Percentiles rank a stretch among this genome's conserved stretches.
Evolutionary conservation across 2,113 vertebrate genomes (phyloP).

Genomic region (Actinemys pallida): DNA sequence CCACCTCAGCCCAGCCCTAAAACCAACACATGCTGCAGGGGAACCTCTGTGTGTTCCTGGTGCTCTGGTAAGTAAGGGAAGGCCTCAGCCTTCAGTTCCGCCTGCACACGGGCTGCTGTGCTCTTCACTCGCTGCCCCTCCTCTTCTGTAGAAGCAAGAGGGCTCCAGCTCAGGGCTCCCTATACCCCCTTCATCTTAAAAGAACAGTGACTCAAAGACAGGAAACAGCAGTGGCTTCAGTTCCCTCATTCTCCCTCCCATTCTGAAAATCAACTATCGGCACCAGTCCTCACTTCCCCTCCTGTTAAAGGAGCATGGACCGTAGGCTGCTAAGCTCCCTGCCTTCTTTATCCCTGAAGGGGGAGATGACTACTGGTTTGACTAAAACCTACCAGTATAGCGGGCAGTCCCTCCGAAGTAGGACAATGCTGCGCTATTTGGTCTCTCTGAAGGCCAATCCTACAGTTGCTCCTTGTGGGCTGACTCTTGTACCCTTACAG

Average conservation of each 20-base stretch:
- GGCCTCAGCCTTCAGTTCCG: neutral
- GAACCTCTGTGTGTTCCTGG: neutral
- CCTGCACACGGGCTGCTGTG: neutral
- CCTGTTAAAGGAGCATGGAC: neutral
- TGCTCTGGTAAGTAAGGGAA: neutral
- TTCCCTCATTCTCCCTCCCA: neutral
- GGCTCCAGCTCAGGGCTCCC: neutral
- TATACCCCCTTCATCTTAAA: neutral
- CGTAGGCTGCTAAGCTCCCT: neutral
- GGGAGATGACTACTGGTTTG: neutral
- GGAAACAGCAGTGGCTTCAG: neutral
- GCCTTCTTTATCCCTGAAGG: neutral
- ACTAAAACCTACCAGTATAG: neutral
- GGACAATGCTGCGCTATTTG: neutral
- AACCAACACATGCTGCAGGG: neutral
- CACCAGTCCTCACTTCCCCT: neutral
- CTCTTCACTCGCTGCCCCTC: neutral
- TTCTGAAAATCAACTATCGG: neutral
- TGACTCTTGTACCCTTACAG: neutral
- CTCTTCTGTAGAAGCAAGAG: neutral
- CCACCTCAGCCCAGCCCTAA: neutral
- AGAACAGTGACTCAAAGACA: neutral
- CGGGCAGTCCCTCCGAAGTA: neutral
- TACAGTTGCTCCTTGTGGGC: rapidly evolving
- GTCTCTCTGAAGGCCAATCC: neutral